phyloP scores from a whole-genome alignment of 30 jellyfish, hydroid and myxozoan species.

The Hydractinia symbiolongicarpus region DNA sequence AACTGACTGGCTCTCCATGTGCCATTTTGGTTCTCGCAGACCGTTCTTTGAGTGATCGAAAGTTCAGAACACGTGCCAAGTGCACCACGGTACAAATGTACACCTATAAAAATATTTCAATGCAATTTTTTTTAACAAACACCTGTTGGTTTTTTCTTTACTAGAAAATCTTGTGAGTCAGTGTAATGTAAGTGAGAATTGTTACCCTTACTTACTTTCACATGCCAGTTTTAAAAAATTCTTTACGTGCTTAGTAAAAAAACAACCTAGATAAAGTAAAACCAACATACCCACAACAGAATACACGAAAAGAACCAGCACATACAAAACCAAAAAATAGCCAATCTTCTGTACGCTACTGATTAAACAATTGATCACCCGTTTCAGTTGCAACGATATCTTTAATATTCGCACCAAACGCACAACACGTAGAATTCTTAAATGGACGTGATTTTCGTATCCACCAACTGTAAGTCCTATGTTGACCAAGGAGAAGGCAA shows the following conservation, averaged over 20 bases:
- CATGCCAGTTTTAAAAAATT: no score
- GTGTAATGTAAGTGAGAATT: no score
- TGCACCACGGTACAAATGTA: conserved; percentile 43
- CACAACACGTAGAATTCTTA: conserved; percentile 54
- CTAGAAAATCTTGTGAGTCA: no score
- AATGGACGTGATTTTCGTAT: conserved; percentile 27
- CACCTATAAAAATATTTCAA: conserved; percentile 26
- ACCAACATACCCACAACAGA: conserved; percentile 59
- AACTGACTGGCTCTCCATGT: background rate
- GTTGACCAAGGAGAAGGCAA: conserved; percentile 25
- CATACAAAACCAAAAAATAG: conserved; percentile 51
- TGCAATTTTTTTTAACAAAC: no score
- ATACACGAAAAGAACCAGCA: conserved; percentile 57
- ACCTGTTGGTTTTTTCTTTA: no score
- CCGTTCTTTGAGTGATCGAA: background rate
- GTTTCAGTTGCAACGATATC: conserved; percentile 45
- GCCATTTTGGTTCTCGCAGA: conserved; percentile 7
- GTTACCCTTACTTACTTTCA: no score
- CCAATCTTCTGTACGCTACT: conserved; percentile 47
- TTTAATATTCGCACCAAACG: conserved; percentile 67
- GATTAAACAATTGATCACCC: conserved; percentile 60
- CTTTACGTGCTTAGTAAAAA: no score
- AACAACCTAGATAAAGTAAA: no score
- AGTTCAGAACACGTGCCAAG: conserved; percentile 26
- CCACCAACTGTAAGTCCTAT: conserved; percentile 24